A percentile compares a stretch with the other conserved stretches of the same genome.
These are phyloP conservation scores for Pagrus major DNA, from an alignment of 2,113 vertebrate genomes.

Conservation along the genomic window DNA sequence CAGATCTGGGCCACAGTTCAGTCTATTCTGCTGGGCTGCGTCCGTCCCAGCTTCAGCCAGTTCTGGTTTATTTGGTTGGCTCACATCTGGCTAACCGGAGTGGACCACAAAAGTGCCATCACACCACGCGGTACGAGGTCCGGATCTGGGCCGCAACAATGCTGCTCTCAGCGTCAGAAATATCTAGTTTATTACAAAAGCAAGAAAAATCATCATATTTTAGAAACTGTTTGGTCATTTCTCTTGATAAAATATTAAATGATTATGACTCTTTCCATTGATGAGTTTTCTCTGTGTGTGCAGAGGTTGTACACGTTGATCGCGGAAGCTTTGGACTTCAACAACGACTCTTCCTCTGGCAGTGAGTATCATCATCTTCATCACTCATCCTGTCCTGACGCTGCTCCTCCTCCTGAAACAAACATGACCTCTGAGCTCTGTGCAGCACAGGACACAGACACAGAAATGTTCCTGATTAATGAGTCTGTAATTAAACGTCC, in stretches of 20 bases:
- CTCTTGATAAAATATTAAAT: too few species aligned
- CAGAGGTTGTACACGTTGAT: conserved; percentile 94
- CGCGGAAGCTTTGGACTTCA: conserved; percentile 93
- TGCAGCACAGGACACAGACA: not conserved
- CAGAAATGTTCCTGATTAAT: too few species aligned
- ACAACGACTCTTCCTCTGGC: conserved; percentile 85
- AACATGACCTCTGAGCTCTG: not conserved
- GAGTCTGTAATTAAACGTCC: too few species aligned
- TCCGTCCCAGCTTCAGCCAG: too few species aligned
- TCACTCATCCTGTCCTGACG: not conserved
- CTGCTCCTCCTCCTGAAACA: not conserved
- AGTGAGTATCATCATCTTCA: conserved; percentile 85
- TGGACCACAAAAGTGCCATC: too few species aligned
- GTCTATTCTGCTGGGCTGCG: too few species aligned
- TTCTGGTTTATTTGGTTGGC: too few species aligned
- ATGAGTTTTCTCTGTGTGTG: conserved; percentile 23
- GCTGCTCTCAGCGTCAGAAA: not conserved
- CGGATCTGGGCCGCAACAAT: too few species aligned
- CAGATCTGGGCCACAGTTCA: too few species aligned
- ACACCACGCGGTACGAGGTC: too few species aligned
- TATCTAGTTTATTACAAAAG: not conserved
- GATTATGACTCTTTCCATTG: too few species aligned
- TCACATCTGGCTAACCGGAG: too few species aligned
- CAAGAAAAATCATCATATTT: not conserved
- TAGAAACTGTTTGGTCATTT: not conserved